These are phyloP conservation scores for Dryobota labecula DNA, from an alignment of 2,888 invertebrate species.

Conservation along the genomic window DNA sequence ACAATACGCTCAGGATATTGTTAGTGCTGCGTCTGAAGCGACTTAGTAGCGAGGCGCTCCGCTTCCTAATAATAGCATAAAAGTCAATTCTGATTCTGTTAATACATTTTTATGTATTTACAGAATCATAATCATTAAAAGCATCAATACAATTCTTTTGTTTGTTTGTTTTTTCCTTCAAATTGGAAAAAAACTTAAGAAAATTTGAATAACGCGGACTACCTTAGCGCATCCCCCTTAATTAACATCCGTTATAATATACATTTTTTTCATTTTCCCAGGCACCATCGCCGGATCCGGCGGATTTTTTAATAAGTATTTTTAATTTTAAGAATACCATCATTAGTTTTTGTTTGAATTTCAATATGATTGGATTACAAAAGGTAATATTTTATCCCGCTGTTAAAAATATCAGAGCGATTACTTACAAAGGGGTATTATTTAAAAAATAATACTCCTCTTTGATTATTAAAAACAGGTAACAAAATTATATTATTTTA, in stretches of 20 bases:
- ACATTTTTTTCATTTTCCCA: constrained; percentile 30
- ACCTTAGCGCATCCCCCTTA: too few species aligned
- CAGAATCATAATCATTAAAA: too few species aligned
- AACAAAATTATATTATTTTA: background rate
- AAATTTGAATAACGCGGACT: background rate
- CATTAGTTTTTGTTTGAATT: constrained; percentile 3
- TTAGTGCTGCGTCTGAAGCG: too few species aligned
- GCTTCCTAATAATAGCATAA: too few species aligned
- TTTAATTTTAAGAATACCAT: constrained; percentile 4
- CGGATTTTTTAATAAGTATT: constrained; percentile 33
- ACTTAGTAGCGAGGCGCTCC: too few species aligned
- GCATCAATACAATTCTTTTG: too few species aligned
- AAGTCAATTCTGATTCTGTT: too few species aligned
- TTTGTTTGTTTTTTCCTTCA: too few species aligned
- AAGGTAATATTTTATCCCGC: constrained; percentile 9
- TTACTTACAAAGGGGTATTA: constrained; percentile 30
- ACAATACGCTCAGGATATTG: too few species aligned
- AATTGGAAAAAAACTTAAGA: background rate
- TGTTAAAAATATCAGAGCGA: background rate
- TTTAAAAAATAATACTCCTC: constrained; percentile 35
- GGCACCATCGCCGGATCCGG: constrained; percentile 26
- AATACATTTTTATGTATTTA: too few species aligned
- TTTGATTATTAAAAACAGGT: constrained; percentile 2
- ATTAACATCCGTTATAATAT: background rate
- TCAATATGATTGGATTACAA: constrained; percentile 19